phyloP scores from a whole-genome alignment of 2,888 invertebrate genomes.

The Campoletis raptor region DNA sequence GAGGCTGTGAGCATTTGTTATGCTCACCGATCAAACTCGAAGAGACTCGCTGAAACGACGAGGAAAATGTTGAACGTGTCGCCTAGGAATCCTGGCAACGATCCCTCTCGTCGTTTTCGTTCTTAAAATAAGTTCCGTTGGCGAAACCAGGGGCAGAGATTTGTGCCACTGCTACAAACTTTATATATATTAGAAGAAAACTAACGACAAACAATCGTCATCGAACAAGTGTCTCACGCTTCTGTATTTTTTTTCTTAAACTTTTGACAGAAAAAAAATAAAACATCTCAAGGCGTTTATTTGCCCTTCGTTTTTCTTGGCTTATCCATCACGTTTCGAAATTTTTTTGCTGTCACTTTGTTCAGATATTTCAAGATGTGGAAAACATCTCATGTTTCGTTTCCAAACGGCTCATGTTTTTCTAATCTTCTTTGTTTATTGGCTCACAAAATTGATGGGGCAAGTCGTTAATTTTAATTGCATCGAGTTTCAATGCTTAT shows the following conservation, averaged over 20 bases:
- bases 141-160: constrained; percentile 66
- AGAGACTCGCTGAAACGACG: constrained; percentile 25
- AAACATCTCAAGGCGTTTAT: not conserved
- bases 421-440: not conserved
- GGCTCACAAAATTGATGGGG: not conserved
- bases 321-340: not conserved
- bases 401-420: not conserved
- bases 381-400: not conserved
- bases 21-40: constrained; percentile 23
- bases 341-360: not conserved
- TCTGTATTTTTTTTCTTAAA: constrained; percentile 21
- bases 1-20: constrained; percentile 10
- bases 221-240: constrained; percentile 47
- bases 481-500: not conserved
- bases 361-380: not conserved
- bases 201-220: constrained; percentile 53
- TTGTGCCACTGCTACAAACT: constrained; percentile 37
- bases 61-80: constrained; percentile 48
- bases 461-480: not conserved
- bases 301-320: constrained; percentile 37
- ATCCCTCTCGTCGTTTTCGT: constrained; percentile 59
- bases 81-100: constrained; percentile 70
- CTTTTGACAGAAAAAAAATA: not conserved
- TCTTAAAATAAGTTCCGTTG: constrained; percentile 72
- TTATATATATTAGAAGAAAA: constrained; percentile 26